Evolutionary conservation across 2,113 vertebrate species (phyloP).

Genomic region (Salvelinus fontinalis): DNA sequence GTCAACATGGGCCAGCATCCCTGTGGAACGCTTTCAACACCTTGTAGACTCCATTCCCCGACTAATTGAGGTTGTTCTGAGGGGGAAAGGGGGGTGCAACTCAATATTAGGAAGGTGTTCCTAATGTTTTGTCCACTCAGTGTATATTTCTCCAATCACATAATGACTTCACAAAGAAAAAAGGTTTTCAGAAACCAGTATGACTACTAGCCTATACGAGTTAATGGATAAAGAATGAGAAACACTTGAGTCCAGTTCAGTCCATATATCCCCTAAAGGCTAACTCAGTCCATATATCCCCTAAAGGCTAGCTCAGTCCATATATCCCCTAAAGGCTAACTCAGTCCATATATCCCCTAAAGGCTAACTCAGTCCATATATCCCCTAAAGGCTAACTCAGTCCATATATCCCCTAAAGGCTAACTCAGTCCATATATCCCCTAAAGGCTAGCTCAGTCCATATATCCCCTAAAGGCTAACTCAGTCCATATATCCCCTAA

Average conservation of each 20-base stretch:
- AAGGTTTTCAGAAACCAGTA: no score
- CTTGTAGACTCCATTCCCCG: no score
- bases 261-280: no score
- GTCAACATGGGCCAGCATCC: no score
- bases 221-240: no score
- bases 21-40: no score
- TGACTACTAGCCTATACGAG: no score
- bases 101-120: neutral
- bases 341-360: neutral
- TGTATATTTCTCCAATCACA: no score
- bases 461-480: constrained; percentile 22
- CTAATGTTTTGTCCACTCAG: no score
- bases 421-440: neutral
- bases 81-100: neutral
- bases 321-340: neutral
- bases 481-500: no score
- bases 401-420: no score
- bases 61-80: constrained; percentile 28
- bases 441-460: constrained; percentile 2
- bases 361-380: constrained; percentile 14
- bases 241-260: neutral
- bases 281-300: constrained; percentile 26
- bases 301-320: neutral
- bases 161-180: no score
- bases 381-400: constrained; percentile 15